Evolutionary conservation across 2,797 vertebrate genomes (phyloP), one percentile per base, ranked within the genome.

Genomic region (Cirrhinus molitorella): DNA sequence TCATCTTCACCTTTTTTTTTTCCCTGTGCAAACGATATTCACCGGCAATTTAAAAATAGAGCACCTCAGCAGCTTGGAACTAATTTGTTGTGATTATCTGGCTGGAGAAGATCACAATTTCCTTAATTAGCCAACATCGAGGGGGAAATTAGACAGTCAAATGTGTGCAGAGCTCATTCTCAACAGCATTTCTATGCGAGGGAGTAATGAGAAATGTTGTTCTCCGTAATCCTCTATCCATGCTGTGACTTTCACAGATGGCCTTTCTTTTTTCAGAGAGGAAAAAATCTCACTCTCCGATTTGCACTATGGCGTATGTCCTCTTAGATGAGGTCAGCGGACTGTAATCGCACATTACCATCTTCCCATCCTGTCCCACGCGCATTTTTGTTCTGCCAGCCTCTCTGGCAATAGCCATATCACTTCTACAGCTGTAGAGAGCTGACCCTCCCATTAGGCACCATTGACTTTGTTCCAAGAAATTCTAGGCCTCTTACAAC

Each of bases 81-180:
- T 83, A 80, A 90, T 90, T 89, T 80, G 84, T 86, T 85, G 88
- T 85, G 81, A 90, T 86, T 87, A 77, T 85, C 82, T 86, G 80
- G 80, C 71, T 85, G 80, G 80, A 88, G 81, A 87, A 81, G 70
- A 91, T 89, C 87, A 87, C 85, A 82, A 79, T 87, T 91, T 89
- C 67, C 59, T 84, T 77, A 88, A 87, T 89, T 87, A 85, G 72
- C 45, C 4, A 25, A 83, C 88, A 89, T 91, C 87, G 86, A 63
- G 73, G 28, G 73, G 47, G 59, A 89, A 86, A 90, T 88, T 88
- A 89, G 87, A 81, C 81, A 89, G 85, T 88, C 80, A 86, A 89
- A 91, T 85, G 84, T 67, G 81, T 83, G 23, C 86, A 86, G 68
- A 77, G 80, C 83, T 87, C 83, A 47, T 87, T 77, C 81, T 71